Conservation (phyloP, 2,113 vertebrate species). For the Hoplias malabaricus region DNA sequence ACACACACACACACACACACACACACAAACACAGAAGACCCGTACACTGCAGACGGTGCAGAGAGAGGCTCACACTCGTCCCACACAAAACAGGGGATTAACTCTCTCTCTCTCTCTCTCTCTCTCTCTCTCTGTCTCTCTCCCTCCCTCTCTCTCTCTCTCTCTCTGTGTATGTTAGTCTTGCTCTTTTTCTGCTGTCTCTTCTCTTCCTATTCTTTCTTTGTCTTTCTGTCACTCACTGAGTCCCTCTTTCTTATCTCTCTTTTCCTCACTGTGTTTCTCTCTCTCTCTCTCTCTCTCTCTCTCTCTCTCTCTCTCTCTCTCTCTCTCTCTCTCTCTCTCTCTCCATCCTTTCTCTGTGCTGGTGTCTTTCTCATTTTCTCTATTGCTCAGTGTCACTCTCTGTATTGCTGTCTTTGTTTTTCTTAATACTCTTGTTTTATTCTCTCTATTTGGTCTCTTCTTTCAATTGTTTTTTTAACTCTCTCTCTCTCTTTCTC, state of each 20-base stretch:
- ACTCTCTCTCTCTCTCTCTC: background rate
- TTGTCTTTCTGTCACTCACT: background rate
- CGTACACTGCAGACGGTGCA: constrained; percentile 21
- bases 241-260: background rate
- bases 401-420: no score
- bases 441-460: no score
- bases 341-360: constrained; percentile 1
- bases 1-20: constrained; percentile 1
- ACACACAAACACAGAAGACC: constrained; percentile 39
- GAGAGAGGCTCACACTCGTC: constrained; percentile 26
- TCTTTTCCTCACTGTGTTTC: background rate
- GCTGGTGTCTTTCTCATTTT: no score
- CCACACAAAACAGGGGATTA: constrained; percentile 44
- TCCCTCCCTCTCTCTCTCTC: background rate
- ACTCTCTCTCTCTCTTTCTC: background rate
- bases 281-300: background rate
- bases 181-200: background rate
- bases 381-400: no score
- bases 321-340: background rate
- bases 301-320: background rate
- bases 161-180: background rate
- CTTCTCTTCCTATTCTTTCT: background rate
- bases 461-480: no score
- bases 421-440: no score
- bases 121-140: background rate